Evolutionary conservation across 2,113 vertebrate species (phyloP).

Genomic region (Platanista minor): DNA sequence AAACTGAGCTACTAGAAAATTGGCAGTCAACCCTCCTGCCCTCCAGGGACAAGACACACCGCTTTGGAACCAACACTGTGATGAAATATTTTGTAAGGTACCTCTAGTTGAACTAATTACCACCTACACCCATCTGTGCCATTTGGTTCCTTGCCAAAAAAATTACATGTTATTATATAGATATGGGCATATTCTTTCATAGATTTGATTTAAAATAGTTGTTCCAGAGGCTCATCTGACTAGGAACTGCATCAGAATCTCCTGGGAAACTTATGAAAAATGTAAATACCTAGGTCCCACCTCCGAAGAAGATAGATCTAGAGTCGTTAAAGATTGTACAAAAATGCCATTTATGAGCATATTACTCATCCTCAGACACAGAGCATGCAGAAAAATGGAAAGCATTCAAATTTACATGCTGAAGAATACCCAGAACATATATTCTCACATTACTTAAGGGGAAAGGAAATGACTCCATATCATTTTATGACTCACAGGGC

Average conservation of each 20-base stretch:
- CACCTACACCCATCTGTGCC: slow-evolving; percentile 53
- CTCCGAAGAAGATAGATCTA: neutral
- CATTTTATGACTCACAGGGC: neutral
- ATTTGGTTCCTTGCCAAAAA: slow-evolving; percentile 52
- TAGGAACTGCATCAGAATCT: neutral
- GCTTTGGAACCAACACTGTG: slow-evolving; percentile 53
- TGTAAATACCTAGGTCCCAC: neutral
- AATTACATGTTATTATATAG: neutral
- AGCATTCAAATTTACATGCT: neutral
- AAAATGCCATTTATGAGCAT: neutral
- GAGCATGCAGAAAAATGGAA: neutral
- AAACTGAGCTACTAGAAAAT: slow-evolving; percentile 33
- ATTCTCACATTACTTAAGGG: neutral
- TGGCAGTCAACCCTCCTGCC: neutral
- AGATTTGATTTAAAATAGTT: neutral
- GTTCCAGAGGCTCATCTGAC: neutral
- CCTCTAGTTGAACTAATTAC: slow-evolving; percentile 61
- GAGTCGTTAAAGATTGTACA: neutral
- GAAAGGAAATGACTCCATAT: neutral
- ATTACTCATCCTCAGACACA: neutral
- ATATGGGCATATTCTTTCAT: neutral
- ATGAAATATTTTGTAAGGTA: slow-evolving; percentile 55
- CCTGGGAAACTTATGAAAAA: neutral
- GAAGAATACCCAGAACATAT: neutral
- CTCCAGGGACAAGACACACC: slow-evolving; percentile 30